A percentile compares a stretch with the other conserved stretches of the same genome.
Conservation (phyloP, 1,140 invertebrate genomes). For the Hypothenemus hampei region DNA sequence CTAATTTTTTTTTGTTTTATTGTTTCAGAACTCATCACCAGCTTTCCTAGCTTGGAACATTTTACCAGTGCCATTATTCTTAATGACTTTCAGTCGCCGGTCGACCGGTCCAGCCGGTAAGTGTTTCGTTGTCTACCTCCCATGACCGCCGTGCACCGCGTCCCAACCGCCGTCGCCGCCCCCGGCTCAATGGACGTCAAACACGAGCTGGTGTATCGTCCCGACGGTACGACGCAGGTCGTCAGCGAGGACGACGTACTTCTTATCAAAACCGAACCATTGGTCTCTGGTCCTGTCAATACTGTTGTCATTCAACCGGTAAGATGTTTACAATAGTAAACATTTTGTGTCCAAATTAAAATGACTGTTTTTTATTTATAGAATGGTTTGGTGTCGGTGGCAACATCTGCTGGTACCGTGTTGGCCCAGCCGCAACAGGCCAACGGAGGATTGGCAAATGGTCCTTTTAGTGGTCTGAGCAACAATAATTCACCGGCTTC, state of each 20-base stretch:
- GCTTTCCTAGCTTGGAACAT: too few relatives aligned
- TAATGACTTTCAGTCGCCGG: slow-evolving; percentile 26
- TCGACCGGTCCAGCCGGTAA: slow-evolving; percentile 30
- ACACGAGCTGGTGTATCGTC: slow-evolving; percentile 41
- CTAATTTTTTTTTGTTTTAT: too few relatives aligned
- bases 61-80: too few relatives aligned
- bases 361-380: slow-evolving; percentile 2
- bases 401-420: slow-evolving; percentile 11
- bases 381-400: slow-evolving; percentile 27
- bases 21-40: too few relatives aligned
- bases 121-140: slow-evolving; percentile 27
- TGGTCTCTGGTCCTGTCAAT: slow-evolving; percentile 30
- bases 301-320: slow-evolving; percentile 25
- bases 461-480: slow-evolving; percentile 34
- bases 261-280: slow-evolving; percentile 43
- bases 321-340: background rate
- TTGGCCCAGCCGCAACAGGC: slow-evolving; percentile 14
- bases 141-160: slow-evolving; percentile 38
- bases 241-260: slow-evolving; percentile 40
- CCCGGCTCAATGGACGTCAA: slow-evolving; percentile 35
- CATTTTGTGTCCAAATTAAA: background rate
- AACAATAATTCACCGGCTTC: slow-evolving; percentile 23
- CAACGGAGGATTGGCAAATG: slow-evolving; percentile 26
- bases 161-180: slow-evolving; percentile 12
- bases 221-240: slow-evolving; percentile 8